These are phyloP conservation scores for Steatocranus sp. DNA, from an alignment of 2,797 vertebrate species.

Conservation along the genomic window DNA sequence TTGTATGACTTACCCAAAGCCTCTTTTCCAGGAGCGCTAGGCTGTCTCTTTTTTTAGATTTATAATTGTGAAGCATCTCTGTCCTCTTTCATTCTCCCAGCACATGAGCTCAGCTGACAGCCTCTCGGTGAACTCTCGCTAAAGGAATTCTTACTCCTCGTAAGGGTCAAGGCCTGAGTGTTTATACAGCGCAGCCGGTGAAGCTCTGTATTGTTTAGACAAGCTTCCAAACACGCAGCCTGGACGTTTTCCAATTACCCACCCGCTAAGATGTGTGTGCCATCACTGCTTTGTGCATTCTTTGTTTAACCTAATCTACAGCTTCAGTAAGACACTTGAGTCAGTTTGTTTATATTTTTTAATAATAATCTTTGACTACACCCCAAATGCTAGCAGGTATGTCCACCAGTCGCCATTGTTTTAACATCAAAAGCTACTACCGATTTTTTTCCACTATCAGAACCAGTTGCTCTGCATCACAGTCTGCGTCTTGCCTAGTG, in stretches of 20 bases:
- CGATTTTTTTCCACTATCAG: neutral
- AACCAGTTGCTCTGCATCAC: neutral
- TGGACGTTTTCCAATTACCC: constrained; percentile 67
- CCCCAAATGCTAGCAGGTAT: neutral
- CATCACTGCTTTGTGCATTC: constrained; percentile 45
- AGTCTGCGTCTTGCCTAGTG: neutral
- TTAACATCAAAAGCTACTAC: neutral
- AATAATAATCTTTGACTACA: neutral
- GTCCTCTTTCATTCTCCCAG: constrained; percentile 18
- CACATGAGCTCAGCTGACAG: constrained; percentile 40
- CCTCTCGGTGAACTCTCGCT: constrained; percentile 61
- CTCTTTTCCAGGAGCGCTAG: constrained; percentile 10
- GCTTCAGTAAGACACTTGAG: neutral
- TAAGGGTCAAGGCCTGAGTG: constrained; percentile 69
- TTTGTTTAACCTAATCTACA: constrained; percentile 50
- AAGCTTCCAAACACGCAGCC: constrained; percentile 77
- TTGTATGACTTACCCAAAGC: constrained; percentile 24
- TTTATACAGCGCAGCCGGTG: constrained; percentile 77
- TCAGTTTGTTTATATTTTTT: constrained; percentile 1
- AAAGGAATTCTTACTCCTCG: constrained; percentile 66
- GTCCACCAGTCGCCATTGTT: neutral
- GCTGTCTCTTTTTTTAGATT: constrained; percentile 11
- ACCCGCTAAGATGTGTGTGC: constrained; percentile 54
- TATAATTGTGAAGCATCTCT: constrained; percentile 25
- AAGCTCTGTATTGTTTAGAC: constrained; percentile 76